A percentile compares a stretch with the other conserved stretches of the same genome.
phyloP scores from a whole-genome alignment of 1,140 invertebrate genomes.

The Bombus polaris region DNA sequence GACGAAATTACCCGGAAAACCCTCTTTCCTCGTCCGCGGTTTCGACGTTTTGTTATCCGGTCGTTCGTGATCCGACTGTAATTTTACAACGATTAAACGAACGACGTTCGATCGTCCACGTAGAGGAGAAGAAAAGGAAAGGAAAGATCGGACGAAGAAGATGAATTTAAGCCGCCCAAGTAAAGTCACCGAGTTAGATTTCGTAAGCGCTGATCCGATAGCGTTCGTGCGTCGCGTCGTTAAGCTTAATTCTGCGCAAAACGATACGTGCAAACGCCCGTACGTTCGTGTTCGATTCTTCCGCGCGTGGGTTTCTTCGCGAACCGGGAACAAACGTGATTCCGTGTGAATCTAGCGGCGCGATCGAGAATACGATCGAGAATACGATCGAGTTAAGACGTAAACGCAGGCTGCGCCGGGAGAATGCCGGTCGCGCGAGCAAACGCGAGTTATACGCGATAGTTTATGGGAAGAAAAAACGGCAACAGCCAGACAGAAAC shows the following conservation, averaged over 20 bases:
- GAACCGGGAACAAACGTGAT: neutral
- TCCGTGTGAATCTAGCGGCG: constrained; percentile 35
- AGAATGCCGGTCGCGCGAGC: constrained; percentile 24
- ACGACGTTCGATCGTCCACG: too few species aligned
- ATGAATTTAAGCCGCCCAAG: neutral
- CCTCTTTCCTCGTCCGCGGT: too few species aligned
- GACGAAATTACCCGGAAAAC: constrained; percentile 2
- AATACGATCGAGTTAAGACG: constrained; percentile 28
- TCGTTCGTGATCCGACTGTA: neutral
- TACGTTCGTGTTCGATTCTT: neutral
- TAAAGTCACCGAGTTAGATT: neutral
- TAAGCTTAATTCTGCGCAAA: neutral
- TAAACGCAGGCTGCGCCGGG: neutral
- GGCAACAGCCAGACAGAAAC: constrained; percentile 3
- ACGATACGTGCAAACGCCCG: neutral
- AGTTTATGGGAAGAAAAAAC: constrained; percentile 7
- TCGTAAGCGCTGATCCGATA: too few species aligned
- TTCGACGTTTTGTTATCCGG: neutral
- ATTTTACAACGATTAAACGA: neutral
- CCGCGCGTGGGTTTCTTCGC: neutral
- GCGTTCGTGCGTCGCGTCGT: neutral
- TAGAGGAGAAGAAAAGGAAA: accelerated
- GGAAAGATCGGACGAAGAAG: too few species aligned
- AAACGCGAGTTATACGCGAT: neutral
- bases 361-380: neutral